These are phyloP conservation scores for Oryzias javanicus DNA, from an alignment of 2,113 vertebrate genomes.

Conservation along the genomic window DNA sequence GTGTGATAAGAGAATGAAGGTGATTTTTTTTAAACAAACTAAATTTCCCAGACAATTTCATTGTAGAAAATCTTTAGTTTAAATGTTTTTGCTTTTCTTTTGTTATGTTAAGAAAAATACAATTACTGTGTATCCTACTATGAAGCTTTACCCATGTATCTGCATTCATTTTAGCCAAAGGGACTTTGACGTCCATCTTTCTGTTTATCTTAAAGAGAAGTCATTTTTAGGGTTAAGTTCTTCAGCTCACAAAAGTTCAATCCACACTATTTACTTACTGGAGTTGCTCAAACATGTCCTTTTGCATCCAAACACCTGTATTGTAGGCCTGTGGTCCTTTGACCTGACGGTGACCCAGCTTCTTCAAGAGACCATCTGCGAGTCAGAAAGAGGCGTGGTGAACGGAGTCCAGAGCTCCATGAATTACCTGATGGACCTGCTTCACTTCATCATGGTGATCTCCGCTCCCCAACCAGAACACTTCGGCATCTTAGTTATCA, in stretches of 20 bases:
- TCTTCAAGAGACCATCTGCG: constrained; percentile 79
- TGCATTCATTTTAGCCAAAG: background rate
- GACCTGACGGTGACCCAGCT: constrained; percentile 79
- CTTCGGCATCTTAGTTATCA: constrained; percentile 73
- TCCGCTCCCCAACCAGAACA: constrained; percentile 73
- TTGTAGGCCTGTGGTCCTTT: constrained; percentile 79
- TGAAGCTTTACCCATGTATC: background rate
- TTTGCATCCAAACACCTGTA: background rate
- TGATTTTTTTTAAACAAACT: too few relatives aligned
- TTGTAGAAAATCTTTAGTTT: too few relatives aligned
- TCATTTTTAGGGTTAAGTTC: background rate
- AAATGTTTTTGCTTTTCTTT: too few relatives aligned
- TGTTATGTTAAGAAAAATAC: too few relatives aligned
- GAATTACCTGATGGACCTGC: constrained; percentile 82
- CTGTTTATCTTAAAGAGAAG: background rate
- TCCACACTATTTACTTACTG: too few relatives aligned
- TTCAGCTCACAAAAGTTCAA: background rate
- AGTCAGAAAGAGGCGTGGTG: constrained; percentile 77
- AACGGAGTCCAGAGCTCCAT: constrained; percentile 82
- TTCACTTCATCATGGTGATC: constrained; percentile 78
- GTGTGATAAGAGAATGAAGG: too few relatives aligned
- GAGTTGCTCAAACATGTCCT: too few relatives aligned
- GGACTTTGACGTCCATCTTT: background rate
- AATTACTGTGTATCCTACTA: background rate
- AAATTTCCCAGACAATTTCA: too few relatives aligned